Conservation (phyloP, 2,113 vertebrate species). For the Aegypius monachus region DNA sequence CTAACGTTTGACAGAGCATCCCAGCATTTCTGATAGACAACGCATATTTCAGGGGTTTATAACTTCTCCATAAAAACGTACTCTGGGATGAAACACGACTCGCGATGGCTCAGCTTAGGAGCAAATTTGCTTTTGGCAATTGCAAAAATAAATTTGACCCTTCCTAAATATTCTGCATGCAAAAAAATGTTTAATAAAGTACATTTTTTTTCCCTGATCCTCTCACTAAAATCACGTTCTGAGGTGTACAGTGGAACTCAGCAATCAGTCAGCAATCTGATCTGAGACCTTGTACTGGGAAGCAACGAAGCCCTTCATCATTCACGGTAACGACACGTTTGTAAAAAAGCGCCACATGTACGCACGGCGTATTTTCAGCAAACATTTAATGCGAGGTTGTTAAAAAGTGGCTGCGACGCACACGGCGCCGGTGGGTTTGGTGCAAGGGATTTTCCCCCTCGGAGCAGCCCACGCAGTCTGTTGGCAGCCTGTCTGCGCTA, state of each 20-base stretch:
- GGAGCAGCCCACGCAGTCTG: constrained; percentile 31
- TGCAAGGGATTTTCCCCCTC: background rate
- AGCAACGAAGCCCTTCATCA: constrained; percentile 55
- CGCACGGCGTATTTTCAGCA: background rate
- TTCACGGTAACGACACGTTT: constrained; percentile 12
- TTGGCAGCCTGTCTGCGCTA: constrained; percentile 16
- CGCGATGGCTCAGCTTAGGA: background rate
- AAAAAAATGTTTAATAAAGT: background rate
- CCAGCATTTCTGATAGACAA: background rate
- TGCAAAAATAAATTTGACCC: constrained; percentile 32
- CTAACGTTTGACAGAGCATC: background rate
- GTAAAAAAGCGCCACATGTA: constrained; percentile 7
- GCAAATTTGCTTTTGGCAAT: constrained; percentile 21
- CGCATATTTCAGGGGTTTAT: background rate
- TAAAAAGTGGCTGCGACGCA: background rate
- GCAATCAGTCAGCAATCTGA: background rate
- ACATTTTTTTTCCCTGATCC: background rate
- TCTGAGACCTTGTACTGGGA: constrained; percentile 12
- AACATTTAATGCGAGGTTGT: background rate
- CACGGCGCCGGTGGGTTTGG: background rate
- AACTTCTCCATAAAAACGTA: background rate
- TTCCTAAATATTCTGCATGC: background rate
- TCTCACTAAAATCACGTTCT: background rate
- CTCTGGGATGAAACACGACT: background rate
- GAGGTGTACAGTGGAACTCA: constrained; percentile 10